Evolutionary conservation across 2,797 vertebrate species (phyloP), one percentile per base, ranked within the genome.

Genomic region (Sebastolobus alascanus): DNA sequence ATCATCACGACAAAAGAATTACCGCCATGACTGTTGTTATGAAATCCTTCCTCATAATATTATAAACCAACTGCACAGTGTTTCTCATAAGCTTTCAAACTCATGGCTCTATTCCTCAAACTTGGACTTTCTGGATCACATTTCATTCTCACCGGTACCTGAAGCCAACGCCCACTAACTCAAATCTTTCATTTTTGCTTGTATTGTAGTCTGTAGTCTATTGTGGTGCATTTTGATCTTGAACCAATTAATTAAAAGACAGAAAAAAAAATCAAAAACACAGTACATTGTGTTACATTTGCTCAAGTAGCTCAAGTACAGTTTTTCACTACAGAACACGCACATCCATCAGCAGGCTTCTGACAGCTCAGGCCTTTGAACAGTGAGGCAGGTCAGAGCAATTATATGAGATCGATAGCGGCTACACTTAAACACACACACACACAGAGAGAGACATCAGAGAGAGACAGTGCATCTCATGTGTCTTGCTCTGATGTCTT

Each of bases 381-480:
- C 89, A 65, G 80, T 80, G 93, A 94, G 93, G 92, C 79, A 59
- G 91, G 90, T 92, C 93, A 90, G 89, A 79, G 79, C 94, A 96
- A 95, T 97, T 96, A 96, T 91, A 93, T 93, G 95, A 95, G 96
- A 97, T 94, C 93, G 94, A 96, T 96, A 94, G 93, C 93, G 56
- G 89, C 95, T 94, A 66, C 56, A 59, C 59, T 60, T 43, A 58
- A 18, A 81, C 50, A 65, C 55, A 67, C 46, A 68, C 54, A 73
- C 31, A 33, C 4, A 63, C 31, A 72, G 60, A 33, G 64, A 1
- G 33, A 59, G 56, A 29, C 56, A 31, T 59, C 56, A 29, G 7
- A 59, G 27, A 59, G 56, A 59, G 52, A 69, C 63, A 6, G 13
- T 54, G 54, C 13, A 40, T 79, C 76, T 79, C n/a, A 20, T 68